phyloP scores from a whole-genome alignment of 2,113 vertebrate species.

The Nettapus auritus region DNA sequence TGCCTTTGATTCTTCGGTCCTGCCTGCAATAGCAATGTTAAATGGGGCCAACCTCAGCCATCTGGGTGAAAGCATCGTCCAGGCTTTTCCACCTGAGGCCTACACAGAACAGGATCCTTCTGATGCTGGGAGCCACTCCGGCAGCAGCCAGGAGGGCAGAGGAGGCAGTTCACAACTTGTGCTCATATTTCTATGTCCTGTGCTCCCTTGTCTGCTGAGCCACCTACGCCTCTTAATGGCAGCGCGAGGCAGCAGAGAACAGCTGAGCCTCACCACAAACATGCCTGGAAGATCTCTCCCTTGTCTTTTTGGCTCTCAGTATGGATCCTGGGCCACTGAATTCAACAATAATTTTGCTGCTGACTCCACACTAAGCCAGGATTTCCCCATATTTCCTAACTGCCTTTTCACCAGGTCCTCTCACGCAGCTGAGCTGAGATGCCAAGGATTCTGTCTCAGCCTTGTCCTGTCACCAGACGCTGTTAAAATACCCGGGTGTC shows the following conservation, averaged over 20 bases:
- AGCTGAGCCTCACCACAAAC: background rate
- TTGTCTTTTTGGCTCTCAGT: background rate
- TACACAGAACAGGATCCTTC: background rate
- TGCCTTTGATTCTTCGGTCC: background rate
- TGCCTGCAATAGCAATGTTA: background rate
- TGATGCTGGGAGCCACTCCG: accelerated
- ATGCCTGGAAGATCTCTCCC: background rate
- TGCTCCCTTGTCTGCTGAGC: no score
- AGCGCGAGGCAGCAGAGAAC: background rate
- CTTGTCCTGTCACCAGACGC: background rate
- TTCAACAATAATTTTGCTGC: background rate
- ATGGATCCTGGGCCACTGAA: background rate
- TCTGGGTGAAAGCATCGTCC: background rate
- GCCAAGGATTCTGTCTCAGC: background rate
- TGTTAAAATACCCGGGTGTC: background rate
- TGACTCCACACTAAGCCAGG: background rate
- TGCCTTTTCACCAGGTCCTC: background rate
- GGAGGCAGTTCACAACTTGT: background rate
- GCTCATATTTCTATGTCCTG: background rate
- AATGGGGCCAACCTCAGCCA: background rate
- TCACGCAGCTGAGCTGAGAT: background rate
- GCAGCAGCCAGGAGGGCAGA: background rate
- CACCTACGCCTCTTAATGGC: background rate
- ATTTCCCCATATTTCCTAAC: slow-evolving; percentile 2
- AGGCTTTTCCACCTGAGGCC: accelerated